Conservation (phyloP, 2,797 vertebrate species). For the Protonibea diacanthus region DNA sequence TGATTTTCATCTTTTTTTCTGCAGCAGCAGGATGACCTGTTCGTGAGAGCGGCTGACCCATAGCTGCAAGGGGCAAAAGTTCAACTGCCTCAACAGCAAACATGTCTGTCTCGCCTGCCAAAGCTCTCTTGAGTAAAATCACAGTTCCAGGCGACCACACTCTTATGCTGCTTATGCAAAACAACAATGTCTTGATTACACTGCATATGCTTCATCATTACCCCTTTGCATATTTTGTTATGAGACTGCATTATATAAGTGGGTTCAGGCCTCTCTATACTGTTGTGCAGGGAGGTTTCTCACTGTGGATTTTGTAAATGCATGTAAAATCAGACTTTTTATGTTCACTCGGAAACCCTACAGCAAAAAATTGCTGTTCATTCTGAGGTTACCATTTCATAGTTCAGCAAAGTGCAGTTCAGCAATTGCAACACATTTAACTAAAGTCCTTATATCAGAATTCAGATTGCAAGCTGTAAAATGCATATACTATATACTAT, state of each 20-base stretch:
- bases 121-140: slow-evolving; percentile 37
- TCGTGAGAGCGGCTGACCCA: slow-evolving; percentile 45
- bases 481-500: not conserved
- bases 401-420: slow-evolving; percentile 46
- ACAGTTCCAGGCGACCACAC: not conserved
- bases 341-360: slow-evolving; percentile 29
- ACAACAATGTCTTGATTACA: slow-evolving; percentile 37
- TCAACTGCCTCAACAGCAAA: slow-evolving; percentile 61
- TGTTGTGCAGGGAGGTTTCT: slow-evolving; percentile 13
- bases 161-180: slow-evolving; percentile 33
- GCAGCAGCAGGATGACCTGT: slow-evolving; percentile 42
- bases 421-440: slow-evolving; percentile 30
- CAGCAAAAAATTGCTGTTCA: slow-evolving; percentile 24
- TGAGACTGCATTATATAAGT: slow-evolving; percentile 1
- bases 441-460: not conserved
- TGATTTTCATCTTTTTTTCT: slow-evolving; percentile 50
- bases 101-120: slow-evolving; percentile 28
- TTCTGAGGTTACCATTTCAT: slow-evolving; percentile 18
- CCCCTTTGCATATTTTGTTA: slow-evolving; percentile 33
- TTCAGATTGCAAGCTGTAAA: slow-evolving; percentile 1
- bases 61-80: slow-evolving; percentile 49
- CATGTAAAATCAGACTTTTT: slow-evolving; percentile 21
- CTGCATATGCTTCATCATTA: slow-evolving; percentile 24
- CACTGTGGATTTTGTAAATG: slow-evolving; percentile 13
- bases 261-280: not conserved